Conservation (phyloP, 2,797 vertebrate species). For the Tachyglossus aculeatus region DNA sequence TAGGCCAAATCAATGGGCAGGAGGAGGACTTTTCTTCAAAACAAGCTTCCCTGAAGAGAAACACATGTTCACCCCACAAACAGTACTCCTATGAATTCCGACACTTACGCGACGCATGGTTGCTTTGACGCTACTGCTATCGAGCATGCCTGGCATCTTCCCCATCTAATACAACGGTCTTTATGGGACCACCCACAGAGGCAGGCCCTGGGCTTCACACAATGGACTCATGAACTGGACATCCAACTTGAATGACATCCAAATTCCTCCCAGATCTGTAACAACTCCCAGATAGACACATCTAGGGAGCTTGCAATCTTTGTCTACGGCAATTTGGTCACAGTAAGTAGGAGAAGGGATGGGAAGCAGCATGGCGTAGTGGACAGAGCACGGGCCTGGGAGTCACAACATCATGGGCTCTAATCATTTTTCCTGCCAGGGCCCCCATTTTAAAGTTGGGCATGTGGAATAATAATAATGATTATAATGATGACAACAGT, state of each 20-base stretch:
- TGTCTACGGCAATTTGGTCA: neutral
- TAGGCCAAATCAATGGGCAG: conserved; percentile 50
- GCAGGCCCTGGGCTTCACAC: neutral
- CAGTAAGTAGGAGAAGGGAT: neutral
- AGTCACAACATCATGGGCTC: too few species aligned
- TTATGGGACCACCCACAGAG: neutral
- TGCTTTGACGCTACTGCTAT: conserved; percentile 24
- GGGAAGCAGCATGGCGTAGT: too few species aligned
- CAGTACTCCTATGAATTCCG: conserved; percentile 36
- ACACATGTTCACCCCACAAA: conserved; percentile 55
- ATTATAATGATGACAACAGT: too few species aligned
- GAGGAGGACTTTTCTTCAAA: conserved; percentile 49
- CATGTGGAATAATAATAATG: too few species aligned
- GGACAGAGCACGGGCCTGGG: too few species aligned
- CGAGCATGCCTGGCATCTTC: neutral
- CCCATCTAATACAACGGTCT: conserved; percentile 2
- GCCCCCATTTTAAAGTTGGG: too few species aligned
- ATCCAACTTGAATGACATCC: neutral
- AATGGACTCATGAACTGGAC: conserved; percentile 10
- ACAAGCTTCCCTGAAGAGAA: conserved; percentile 50
- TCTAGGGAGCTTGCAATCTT: neutral
- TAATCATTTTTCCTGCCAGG: too few species aligned
- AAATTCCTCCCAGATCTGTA: neutral
- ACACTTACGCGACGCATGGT: conserved; percentile 44
- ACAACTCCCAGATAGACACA: neutral